A percentile compares a stretch with the other conserved stretches of the same genome.
Evolutionary conservation across 2,113 vertebrate genomes (phyloP).

Genomic region (Myotis yumanensis): DNA sequence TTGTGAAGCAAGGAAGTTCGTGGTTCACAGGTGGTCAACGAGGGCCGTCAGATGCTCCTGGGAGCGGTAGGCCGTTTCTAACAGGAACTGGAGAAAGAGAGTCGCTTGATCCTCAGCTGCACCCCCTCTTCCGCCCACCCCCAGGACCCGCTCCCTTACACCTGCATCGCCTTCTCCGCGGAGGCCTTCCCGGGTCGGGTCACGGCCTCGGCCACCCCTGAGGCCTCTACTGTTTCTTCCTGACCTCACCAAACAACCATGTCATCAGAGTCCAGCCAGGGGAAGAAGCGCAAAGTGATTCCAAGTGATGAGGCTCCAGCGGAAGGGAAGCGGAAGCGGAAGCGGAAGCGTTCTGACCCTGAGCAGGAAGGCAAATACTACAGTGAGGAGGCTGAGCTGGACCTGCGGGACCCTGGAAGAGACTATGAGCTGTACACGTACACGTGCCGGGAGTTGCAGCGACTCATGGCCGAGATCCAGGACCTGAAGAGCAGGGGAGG

Average conservation of each 20-base stretch:
- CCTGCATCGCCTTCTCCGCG: too few species aligned
- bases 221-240: neutral
- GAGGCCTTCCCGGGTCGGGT: too few species aligned
- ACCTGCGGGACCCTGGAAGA: conserved; percentile 90
- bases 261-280: conserved; percentile 92
- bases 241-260: conserved; percentile 66
- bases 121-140: too few species aligned
- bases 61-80: too few species aligned
- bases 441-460: conserved; percentile 92
- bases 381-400: conserved; percentile 94
- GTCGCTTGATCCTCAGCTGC: too few species aligned
- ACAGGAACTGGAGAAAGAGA: too few species aligned
- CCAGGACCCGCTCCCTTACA: too few species aligned
- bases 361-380: conserved; percentile 94
- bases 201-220: too few species aligned
- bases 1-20: too few species aligned
- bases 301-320: conserved; percentile 89
- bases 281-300: conserved; percentile 95
- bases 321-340: conserved; percentile 87
- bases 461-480: conserved; percentile 96
- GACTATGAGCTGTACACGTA: conserved; percentile 94
- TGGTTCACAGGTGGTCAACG: too few species aligned
- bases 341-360: conserved; percentile 87
- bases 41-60: too few species aligned
- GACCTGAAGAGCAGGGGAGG: conserved; percentile 93